Percentiles rank a stretch among this genome's conserved stretches.
These are phyloP conservation scores for Neotoxoptera formosana DNA, from an alignment of 1,140 invertebrate genomes.

Conservation along the genomic window DNA sequence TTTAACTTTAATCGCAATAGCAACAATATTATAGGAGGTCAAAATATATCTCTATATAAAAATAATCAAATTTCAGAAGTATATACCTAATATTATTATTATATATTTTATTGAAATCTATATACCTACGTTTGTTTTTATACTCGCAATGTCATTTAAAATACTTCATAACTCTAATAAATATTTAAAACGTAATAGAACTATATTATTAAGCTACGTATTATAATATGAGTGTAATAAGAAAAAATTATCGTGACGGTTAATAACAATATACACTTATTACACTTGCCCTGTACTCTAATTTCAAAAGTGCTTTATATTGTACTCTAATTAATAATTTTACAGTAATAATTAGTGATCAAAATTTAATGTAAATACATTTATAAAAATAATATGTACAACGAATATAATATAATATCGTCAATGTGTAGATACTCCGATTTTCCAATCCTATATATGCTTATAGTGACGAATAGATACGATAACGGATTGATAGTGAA, in stretches of 20 bases:
- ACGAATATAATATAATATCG: not conserved
- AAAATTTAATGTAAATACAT: too few species aligned
- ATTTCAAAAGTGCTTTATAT: not conserved
- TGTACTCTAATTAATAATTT: not conserved
- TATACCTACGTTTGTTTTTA: not conserved
- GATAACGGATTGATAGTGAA: not conserved
- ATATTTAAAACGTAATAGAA: not conserved
- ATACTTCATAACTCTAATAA: not conserved
- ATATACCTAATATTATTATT: not conserved
- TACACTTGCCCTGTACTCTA: not conserved
- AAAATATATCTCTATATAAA: not conserved
- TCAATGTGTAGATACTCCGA: not conserved
- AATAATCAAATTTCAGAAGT: conserved; percentile 1
- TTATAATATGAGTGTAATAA: not conserved
- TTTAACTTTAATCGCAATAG: too few species aligned
- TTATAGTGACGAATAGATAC: not conserved
- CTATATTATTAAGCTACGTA: not conserved
- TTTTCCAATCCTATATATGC: not conserved
- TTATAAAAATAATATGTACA: not conserved
- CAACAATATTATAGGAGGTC: too few species aligned
- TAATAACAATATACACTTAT: not conserved
- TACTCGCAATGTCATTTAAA: not conserved
- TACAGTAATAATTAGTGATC: not conserved
- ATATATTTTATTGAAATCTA: too few species aligned
- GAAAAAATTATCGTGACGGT: not conserved